Evolutionary conservation across 1,140 invertebrate species (phyloP).

Genomic region (Vanessa tameamea): DNA sequence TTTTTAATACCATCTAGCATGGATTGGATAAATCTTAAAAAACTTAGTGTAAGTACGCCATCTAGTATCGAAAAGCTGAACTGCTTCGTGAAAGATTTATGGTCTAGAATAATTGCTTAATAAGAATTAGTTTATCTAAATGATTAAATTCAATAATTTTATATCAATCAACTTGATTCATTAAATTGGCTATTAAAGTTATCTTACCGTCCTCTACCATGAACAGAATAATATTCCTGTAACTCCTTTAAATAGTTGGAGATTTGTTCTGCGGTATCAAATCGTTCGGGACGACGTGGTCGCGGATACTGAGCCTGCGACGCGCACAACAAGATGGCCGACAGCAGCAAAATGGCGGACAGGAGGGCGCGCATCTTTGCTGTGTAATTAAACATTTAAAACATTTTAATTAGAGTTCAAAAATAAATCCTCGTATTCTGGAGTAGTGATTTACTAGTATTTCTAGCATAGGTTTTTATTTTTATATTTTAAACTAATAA

Average conservation of each 20-base stretch:
- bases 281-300: slow-evolving; percentile 71
- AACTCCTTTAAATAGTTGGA: slow-evolving; percentile 73
- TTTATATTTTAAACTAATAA: too few species aligned
- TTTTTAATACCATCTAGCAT: not conserved
- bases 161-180: too few species aligned
- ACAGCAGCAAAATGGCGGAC: slow-evolving; percentile 62
- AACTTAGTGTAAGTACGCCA: not conserved
- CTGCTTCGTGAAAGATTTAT: not conserved
- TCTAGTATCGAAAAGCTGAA: not conserved
- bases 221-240: slow-evolving; percentile 73
- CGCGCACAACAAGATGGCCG: slow-evolving; percentile 62
- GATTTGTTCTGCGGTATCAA: slow-evolving; percentile 72
- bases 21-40: not conserved
- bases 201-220: slow-evolving; percentile 64
- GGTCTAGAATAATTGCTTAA: too few species aligned
- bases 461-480: too few species aligned
- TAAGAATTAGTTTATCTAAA: too few species aligned
- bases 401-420: not conserved
- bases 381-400: slow-evolving; percentile 34
- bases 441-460: too few species aligned
- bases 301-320: slow-evolving; percentile 69
- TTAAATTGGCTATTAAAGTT: not conserved
- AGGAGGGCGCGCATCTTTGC: slow-evolving; percentile 55
- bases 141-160: too few species aligned
- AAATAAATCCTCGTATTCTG: too few species aligned